Evolutionary conservation across 2,888 invertebrate genomes (phyloP), one percentile per base, ranked within the genome.

Genomic region (Ornithoptera alexandrae): DNA sequence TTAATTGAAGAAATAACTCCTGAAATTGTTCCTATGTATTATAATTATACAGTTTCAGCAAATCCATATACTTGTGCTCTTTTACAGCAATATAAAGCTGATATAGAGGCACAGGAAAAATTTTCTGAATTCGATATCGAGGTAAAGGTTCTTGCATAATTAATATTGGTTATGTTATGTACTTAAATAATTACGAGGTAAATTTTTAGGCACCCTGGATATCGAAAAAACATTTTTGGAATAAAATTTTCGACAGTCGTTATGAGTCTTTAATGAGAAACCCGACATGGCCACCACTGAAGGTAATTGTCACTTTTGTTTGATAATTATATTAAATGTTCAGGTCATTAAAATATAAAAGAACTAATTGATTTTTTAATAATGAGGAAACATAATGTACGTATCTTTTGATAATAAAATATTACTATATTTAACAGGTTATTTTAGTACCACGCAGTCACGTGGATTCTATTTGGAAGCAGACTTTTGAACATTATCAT

Each of bases 211-310:
- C 90, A 4, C 62, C 77, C 0, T 91, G 91, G 91, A 74, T 82
- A 46, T 20, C 20, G 7, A 84, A 82, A 65, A 85, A 77, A 71
- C 80, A 82, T 53, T 92, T 77, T 75, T 91, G 92, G 92, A 86
- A 86, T 74, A 74, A 76, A 42, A 80, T 90, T 67, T 92, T 86
- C 72, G 86, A 91, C 53, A 87, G 84, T 67, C 87, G 92, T 1
- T 92, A 91, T 71, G 89, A 88, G 75, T 80, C 84, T 7, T 74
- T 92, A 12, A 89, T 92, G 90, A 83, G 89, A 74, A 89, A 84
- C 75, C 64, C 82, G 0, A 86, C 84, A 74, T 92, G 91, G 91
- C 91, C 91, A 1, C 77, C 89, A 10, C 76, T 92, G 10, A 87
- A 89, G 79, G 91, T 90, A 81, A 76, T 17, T 50, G 15, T 10